Evolutionary conservation across 23 tunicate genomes (phyloP), one percentile per base, ranked within the genome.

Genomic region (Phallusia fumigata): DNA sequence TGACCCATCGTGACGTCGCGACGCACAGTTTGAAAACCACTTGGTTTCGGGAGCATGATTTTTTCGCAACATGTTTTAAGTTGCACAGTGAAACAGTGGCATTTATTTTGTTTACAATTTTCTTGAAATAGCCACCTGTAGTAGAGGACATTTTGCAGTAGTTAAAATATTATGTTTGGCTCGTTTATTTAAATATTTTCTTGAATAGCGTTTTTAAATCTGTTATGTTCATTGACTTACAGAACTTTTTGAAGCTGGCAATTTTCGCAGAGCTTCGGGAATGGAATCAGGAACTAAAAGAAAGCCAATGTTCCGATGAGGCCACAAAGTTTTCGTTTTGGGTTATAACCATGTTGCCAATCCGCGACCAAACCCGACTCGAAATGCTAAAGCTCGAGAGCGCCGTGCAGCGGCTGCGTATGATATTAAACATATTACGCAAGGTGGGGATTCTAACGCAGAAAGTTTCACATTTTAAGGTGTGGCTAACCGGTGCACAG

Each of bases 291-390:
- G 31, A 79, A 33, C 73, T 94, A 31, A 76, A 88, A 31, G 89
- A 87, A 74, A 53, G 35, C 19, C 79, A 78, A 18, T 79, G 82
- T 26, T 94, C 98, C 0, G 32, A 26, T 6, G 86, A 53, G 0
- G 80, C 94, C 8, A 85, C 91, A 19, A 90, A 87, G 40, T 94
- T 94, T 58, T 89, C 94, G 21, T 94, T 82, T 81, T 94, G 90
- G 91, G 88, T 89, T 78, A 77, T 85, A 69, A 72, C 90, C 0
- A 88, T 78, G 47, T 32, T 89, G 26, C 93, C 90, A n/a, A 52
- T 94, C 83, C 53, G 83, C 16, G 88, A 84, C 36, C 64, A 75
- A 0, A 22, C 65, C 79, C 73, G 82, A 79, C 85, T 94, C 16
- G 28, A 76, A 8, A 76, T 94, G 45, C 33, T 94, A 12, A 74